Evolutionary conservation across 2,888 invertebrate species (phyloP), one percentile per base, ranked within the genome.

Genomic region (Aspidapion aeneum): DNA sequence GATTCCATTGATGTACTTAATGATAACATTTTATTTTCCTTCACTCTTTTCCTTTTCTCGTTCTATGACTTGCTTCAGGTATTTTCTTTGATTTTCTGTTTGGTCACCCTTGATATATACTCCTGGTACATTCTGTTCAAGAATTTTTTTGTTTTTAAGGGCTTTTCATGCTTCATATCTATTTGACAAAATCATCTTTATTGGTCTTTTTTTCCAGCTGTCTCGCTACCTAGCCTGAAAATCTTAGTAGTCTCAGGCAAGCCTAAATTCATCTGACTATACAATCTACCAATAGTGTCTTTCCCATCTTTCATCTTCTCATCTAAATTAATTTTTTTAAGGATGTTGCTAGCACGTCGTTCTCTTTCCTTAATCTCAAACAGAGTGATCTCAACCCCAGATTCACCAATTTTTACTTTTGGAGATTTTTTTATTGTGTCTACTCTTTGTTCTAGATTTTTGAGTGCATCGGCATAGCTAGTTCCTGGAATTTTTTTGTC

Each of bases 21-120:
- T 52, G 18, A 52, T 52, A 9, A 52, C 17, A 18, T 52, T 52
- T 17, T 17, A 9, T 52, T 52, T 52, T 18, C 54, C 54, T 52
- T 52, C 54, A 52, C 18, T 18, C 18, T 56, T 55, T 55, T 56
- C 9, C 18, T 21, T 56, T 56, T 56, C 21, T 56, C 3, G 56
- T 7, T 56, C 56, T 21, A 56, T 3, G n/a, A 56, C 56, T 9
- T 56, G 21, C 21, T 56, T 56, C 18, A 56, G 18, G 18, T 56
- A 56, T 56, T 56, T 56, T 56, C 21, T 18, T 20, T 56, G 56
- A 56, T 19, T 21, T 56, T 56, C 56, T 9, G 56, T 56, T 21
- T 56, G 56, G 21, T 56, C 56, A 20, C 5, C 21, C 18, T 56
- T 56, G 18, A 52, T 52, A 52, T 52, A 52, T 56, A 21, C 21